phyloP scores from a whole-genome alignment of 1,140 invertebrate species.

The Hycleus phaleratus region DNA sequence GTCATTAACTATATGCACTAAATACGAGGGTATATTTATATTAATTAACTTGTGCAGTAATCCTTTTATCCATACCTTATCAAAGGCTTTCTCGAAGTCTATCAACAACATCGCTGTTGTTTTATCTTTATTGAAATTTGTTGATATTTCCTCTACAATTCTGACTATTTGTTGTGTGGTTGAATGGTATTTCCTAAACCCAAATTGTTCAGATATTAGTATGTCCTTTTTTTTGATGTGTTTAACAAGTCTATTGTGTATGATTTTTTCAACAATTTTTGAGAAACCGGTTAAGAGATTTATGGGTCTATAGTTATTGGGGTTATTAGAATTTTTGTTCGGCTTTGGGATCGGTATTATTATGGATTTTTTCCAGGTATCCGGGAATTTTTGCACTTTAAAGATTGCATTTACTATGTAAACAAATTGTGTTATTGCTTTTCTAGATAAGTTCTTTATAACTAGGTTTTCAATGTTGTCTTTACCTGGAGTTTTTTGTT shows the following conservation, averaged over 20 bases:
- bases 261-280: slow-evolving; percentile 26
- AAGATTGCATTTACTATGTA: slow-evolving; percentile 29
- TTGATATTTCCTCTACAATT: background rate
- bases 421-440: background rate
- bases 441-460: slow-evolving; percentile 7
- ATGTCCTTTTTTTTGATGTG: background rate
- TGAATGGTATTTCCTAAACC: background rate
- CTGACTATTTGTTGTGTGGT: background rate
- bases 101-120: slow-evolving; percentile 1
- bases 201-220: slow-evolving; percentile 11
- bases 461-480: slow-evolving; percentile 6
- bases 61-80: slow-evolving; percentile 19
- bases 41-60: background rate
- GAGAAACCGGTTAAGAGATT: slow-evolving; percentile 20
- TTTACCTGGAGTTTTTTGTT: slow-evolving; percentile 13
- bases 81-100: slow-evolving; percentile 31
- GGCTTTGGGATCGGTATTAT: slow-evolving; percentile 38
- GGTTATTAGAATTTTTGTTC: slow-evolving; percentile 20
- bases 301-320: slow-evolving; percentile 21
- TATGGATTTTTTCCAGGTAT: slow-evolving; percentile 36
- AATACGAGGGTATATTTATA: background rate
- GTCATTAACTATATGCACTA: background rate
- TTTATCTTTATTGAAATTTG: background rate
- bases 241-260: background rate
- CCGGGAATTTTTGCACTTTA: slow-evolving; percentile 31